A percentile compares a stretch with the other conserved stretches of the same genome.
Evolutionary conservation across 2,888 invertebrate genomes (phyloP).

Genomic region (Lottia gigantea): DNA sequence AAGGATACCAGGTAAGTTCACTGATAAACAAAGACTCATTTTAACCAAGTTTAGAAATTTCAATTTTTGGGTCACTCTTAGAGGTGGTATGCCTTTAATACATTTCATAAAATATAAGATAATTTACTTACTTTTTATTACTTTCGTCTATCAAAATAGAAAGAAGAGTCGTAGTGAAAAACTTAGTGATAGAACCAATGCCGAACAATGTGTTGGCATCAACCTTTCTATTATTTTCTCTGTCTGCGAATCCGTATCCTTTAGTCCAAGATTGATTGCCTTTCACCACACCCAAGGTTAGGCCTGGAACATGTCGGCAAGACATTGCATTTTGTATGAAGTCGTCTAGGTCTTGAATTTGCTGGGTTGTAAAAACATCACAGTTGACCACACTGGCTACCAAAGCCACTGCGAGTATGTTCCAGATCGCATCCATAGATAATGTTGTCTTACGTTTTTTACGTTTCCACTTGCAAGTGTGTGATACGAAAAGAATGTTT

Average conservation of each 20-base stretch:
- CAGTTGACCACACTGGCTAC: neutral
- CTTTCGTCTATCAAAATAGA: conserved; percentile 30
- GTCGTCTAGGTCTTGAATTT: conserved; percentile 4
- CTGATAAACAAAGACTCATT: too few relatives aligned
- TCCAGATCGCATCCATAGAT: too few relatives aligned
- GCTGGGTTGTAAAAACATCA: conserved; percentile 17
- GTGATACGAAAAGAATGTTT: too few relatives aligned
- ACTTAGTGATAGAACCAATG: conserved; percentile 40
- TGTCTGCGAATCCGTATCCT: conserved; percentile 39
- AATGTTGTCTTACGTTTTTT: too few relatives aligned
- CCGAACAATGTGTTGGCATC: conserved; percentile 32
- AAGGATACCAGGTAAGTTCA: too few relatives aligned
- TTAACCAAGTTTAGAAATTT: too few relatives aligned
- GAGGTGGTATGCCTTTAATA: too few relatives aligned
- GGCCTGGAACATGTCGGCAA: conserved; percentile 46
- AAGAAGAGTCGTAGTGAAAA: conserved; percentile 39
- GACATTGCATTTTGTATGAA: conserved; percentile 30
- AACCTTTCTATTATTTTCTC: conserved; percentile 23
- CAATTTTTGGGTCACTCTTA: too few relatives aligned
- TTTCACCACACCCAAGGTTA: conserved; percentile 45
- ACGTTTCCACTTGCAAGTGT: too few relatives aligned
- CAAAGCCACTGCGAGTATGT: too few relatives aligned
- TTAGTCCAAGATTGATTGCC: conserved; percentile 36
- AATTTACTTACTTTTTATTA: neutral
- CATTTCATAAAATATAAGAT: too few relatives aligned